Percentiles rank a stretch among this genome's conserved stretches.
Conservation (phyloP, 2,113 vertebrate species). For the Chascanopsetta lugubris region DNA sequence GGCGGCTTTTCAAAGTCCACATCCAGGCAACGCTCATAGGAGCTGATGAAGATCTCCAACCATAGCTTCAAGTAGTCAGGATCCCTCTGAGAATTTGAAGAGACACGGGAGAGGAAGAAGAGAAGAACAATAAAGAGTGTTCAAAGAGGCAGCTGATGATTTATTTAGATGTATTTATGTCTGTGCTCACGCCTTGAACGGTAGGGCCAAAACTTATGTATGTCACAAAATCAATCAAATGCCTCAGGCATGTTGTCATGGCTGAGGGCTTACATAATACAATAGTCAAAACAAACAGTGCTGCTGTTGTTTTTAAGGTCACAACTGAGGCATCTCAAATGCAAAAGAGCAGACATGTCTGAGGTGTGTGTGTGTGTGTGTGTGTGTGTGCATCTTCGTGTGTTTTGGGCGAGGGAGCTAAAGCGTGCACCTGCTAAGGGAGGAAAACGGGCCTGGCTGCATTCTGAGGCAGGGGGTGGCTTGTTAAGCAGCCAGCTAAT, state of each 20-base stretch:
- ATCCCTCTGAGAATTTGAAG: constrained; percentile 86
- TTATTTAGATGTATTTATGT: not conserved
- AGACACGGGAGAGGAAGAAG: not conserved
- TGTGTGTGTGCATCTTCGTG: constrained; percentile 1
- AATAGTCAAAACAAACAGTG: not conserved
- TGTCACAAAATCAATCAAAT: not conserved
- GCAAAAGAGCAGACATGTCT: constrained; percentile 11
- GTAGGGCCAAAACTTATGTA: not conserved
- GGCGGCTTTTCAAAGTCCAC: constrained; percentile 97
- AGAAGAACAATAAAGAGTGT: not conserved
- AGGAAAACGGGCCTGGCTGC: constrained; percentile 47
- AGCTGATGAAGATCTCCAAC: constrained; percentile 96
- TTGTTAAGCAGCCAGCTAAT: constrained; percentile 7
- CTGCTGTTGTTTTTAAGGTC: not conserved
- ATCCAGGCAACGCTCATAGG: constrained; percentile 94
- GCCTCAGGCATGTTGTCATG: not conserved
- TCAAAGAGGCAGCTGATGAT: not conserved
- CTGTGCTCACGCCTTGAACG: no score
- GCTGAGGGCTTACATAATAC: not conserved
- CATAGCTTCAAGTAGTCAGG: constrained; percentile 96
- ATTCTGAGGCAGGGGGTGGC: constrained; percentile 51
- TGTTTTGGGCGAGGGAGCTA: not conserved
- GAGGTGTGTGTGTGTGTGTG: not conserved
- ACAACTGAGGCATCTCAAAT: not conserved
- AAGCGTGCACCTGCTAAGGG: constrained; percentile 44